A percentile compares a stretch with the other conserved stretches of the same genome.
These are phyloP conservation scores for Echinops telfairi DNA, from an alignment of 2,113 vertebrate genomes.

Conservation along the genomic window DNA sequence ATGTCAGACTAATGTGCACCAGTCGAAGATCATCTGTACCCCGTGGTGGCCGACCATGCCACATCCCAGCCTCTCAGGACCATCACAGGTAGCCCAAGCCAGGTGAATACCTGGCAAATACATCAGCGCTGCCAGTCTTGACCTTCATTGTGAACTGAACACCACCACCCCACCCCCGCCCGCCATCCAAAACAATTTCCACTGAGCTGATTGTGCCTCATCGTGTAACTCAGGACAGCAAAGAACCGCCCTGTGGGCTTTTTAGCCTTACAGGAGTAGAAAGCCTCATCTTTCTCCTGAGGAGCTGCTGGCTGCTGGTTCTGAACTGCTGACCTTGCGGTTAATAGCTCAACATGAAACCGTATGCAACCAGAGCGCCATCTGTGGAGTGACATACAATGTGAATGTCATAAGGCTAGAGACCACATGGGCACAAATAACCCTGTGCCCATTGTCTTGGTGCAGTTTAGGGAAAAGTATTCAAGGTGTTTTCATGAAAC, in stretches of 20 bases:
- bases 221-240: no score
- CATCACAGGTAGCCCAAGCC: background rate
- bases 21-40: background rate
- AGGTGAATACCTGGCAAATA: background rate
- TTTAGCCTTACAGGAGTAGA: no score
- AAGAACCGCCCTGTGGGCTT: no score
- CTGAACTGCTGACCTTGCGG: no score
- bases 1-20: fast-evolving
- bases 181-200: no score
- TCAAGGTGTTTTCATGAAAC: background rate
- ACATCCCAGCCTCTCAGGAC: background rate
- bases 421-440: background rate
- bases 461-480: background rate
- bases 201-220: no score
- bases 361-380: no score
- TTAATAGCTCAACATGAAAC: no score
- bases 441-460: background rate
- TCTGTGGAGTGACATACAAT: background rate
- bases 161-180: no score
- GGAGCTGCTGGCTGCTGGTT: no score
- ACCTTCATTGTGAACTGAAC: background rate
- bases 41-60: background rate
- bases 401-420: background rate
- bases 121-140: background rate
- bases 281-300: no score